Evolutionary conservation across 2,888 invertebrate genomes (phyloP).

Genomic region (Drosophila atroscutellata): DNA sequence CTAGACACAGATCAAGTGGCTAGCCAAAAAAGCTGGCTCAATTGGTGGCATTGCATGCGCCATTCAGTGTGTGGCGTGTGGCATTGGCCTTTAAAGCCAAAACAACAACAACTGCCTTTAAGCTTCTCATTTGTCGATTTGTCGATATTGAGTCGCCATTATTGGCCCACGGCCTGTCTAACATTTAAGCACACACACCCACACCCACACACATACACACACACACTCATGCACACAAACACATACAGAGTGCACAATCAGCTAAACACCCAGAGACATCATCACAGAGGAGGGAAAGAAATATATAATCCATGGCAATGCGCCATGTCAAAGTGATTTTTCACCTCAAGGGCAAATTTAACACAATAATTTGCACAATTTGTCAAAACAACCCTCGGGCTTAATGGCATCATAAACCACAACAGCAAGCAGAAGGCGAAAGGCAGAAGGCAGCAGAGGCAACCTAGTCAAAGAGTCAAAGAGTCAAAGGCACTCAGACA

Average conservation of each 20-base stretch:
- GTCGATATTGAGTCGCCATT: constrained; percentile 38
- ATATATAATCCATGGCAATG: constrained; percentile 48
- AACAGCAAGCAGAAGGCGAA: constrained; percentile 42
- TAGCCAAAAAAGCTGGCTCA: constrained; percentile 45
- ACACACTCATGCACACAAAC: constrained; percentile 10
- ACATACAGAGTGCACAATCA: constrained; percentile 7
- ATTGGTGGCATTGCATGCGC: constrained; percentile 54
- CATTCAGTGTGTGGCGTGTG: constrained; percentile 43
- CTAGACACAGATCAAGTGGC: constrained; percentile 21
- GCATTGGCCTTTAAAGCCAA: constrained; percentile 65
- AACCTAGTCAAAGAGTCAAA: constrained; percentile 1
- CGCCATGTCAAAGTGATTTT: constrained; percentile 79
- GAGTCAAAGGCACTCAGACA: constrained; percentile 27
- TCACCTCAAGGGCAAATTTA: constrained; percentile 82
- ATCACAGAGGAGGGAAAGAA: constrained; percentile 7
- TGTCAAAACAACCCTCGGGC: constrained; percentile 81
- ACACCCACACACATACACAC: constrained; percentile 16
- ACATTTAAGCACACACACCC: constrained; percentile 52
- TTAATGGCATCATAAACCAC: constrained; percentile 75
- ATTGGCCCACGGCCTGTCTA: constrained; percentile 39
- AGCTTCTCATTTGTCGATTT: constrained; percentile 34
- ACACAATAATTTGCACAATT: constrained; percentile 83
- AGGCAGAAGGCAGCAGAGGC: constrained; percentile 27
- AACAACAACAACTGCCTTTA: constrained; percentile 22
- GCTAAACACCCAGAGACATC: constrained; percentile 1